These are phyloP conservation scores for Heliconius himera DNA, from an alignment of 1,140 invertebrate species.

Conservation along the genomic window DNA sequence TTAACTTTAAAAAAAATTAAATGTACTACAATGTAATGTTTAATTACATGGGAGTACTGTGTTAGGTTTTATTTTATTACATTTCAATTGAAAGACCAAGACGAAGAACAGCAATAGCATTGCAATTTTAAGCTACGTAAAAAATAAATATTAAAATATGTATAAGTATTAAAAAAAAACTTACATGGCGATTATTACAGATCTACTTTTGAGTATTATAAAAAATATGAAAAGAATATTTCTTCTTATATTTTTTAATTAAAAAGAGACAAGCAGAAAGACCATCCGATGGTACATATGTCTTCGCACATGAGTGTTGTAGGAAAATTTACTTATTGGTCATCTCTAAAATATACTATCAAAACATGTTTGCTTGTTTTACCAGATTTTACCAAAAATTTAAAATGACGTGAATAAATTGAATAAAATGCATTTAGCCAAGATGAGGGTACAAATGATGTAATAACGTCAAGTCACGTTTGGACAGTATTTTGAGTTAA, in stretches of 20 bases:
- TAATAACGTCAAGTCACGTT: constrained; percentile 63
- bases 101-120: background rate
- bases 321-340: background rate
- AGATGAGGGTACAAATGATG: constrained; percentile 46
- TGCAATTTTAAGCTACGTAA: background rate
- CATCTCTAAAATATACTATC: background rate
- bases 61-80: background rate
- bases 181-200: no score
- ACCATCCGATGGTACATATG: no score
- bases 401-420: constrained; percentile 14
- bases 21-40: background rate
- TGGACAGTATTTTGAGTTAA: constrained; percentile 56
- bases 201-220: no score
- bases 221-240: no score
- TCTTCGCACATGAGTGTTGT: no score
- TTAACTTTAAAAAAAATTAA: background rate
- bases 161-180: no score
- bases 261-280: no score
- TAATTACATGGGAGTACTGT: background rate
- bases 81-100: background rate
- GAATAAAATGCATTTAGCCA: constrained; percentile 40
- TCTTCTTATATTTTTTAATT: no score
- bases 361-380: background rate
- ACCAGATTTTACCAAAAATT: background rate
- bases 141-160: background rate